A percentile compares a stretch with the other conserved stretches of the same genome.
Evolutionary conservation across 2,888 invertebrate species (phyloP).

Genomic region (Ichneumoninae sp.): DNA sequence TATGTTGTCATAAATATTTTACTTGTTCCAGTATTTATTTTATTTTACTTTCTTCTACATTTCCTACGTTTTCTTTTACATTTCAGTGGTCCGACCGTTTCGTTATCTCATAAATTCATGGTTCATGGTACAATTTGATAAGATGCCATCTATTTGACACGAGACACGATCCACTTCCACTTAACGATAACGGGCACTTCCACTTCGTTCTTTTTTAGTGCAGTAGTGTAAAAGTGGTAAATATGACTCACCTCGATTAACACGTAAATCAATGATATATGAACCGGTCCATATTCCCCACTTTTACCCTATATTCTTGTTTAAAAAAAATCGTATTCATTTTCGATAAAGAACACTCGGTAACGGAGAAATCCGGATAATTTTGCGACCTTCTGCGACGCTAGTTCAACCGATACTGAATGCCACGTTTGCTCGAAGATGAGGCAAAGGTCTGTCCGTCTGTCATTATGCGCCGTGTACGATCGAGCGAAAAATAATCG

Average conservation of each 20-base stretch:
- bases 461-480: neutral
- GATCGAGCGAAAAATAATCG: neutral
- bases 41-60: no score
- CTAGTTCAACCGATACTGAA: constrained; percentile 29
- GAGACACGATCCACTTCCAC: neutral
- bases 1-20: neutral
- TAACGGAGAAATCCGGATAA: neutral
- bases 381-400: constrained; percentile 16
- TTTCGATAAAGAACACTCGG: neutral
- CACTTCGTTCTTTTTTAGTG: neutral
- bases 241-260: no score
- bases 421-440: no score
- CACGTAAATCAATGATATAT: no score
- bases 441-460: no score
- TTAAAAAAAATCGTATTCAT: neutral
- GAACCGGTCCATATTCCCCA: no score
- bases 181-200: neutral
- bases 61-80: neutral
- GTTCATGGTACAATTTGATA: neutral
- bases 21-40: neutral
- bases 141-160: neutral
- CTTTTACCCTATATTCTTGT: neutral
- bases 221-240: no score
- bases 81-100: neutral
- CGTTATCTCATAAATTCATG: neutral